Evolutionary conservation across 2,113 vertebrate genomes (phyloP), one percentile per base, ranked within the genome.

Genomic region (Monopterus albus): DNA sequence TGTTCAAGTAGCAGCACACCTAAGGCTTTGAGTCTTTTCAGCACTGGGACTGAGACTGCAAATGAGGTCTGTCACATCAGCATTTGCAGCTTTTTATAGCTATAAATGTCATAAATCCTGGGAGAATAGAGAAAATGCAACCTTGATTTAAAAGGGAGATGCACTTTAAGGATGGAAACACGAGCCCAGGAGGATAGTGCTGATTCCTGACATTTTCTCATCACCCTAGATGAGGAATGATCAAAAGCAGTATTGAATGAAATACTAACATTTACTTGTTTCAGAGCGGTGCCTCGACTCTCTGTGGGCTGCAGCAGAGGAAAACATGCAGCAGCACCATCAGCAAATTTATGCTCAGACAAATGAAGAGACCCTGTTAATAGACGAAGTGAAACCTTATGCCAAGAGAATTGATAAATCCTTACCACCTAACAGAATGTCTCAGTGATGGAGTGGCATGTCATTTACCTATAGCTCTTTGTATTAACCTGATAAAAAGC

Each of bases 11-110:
- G 75, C 68, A 77, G 76, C 81, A 81, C 82, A 81, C 84, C 76
- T 78, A 35, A 75, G 81, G 78, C 74, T 84, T 72, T 56, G 59
- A 79, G 81, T 75, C 75, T 78, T 59, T 71, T 4, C 59, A 73
- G 88, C 42, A 3, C 20, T 28, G 68, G 72, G 78, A 78, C 75
- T 49, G 39, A 75, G 65, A 62, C 85, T 75, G 81, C 83, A 86
- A 87, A 88, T 83, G 73, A 84, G 69, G 74, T 83, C 82, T 84
- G 81, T 81, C 81, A 81, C 85, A 82, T 79, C 74, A 65, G 68
- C 66, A 72, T 81, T 81, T 77, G 81, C 79, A 79, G 85, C 85
- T 86, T 83, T 86, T 84, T 76, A 82, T 81, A 62, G 72, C 67
- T 78, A 23, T 53, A 79, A 79, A 68, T 80, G 62, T 79, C 75